A percentile compares a stretch with the other conserved stretches of the same genome.
phyloP scores from a whole-genome alignment of 2,888 invertebrate genomes.

The Nomada hirtipes region DNA sequence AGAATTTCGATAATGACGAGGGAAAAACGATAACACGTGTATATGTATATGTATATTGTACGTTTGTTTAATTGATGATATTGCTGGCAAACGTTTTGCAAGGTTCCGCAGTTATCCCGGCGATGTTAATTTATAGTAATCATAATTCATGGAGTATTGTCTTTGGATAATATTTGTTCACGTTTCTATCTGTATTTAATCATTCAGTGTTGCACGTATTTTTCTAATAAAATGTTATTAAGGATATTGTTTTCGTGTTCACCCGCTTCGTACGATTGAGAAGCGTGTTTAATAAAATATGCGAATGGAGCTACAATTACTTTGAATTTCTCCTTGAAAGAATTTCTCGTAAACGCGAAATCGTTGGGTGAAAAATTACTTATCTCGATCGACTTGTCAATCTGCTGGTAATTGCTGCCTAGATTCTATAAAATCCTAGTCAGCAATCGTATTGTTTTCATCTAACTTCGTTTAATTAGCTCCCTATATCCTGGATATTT shows the following conservation, averaged over 20 bases:
- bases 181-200: constrained; percentile 1
- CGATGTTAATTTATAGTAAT: constrained; percentile 33
- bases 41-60: neutral
- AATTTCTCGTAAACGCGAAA: neutral
- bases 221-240: constrained; percentile 14
- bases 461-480: neutral
- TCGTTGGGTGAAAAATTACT: neutral
- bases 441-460: neutral
- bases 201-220: neutral
- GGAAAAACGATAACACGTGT: neutral
- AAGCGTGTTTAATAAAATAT: neutral
- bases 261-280: neutral
- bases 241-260: neutral
- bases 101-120: neutral
- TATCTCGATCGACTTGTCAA: neutral
- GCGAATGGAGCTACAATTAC: neutral
- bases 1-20: neutral
- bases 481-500: too few species aligned
- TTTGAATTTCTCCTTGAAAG: neutral
- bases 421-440: neutral
- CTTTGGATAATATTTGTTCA: neutral
- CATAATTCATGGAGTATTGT: neutral
- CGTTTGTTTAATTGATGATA: neutral
- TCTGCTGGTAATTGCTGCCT: neutral
- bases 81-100: neutral